These are phyloP conservation scores for Cremastinae sp. DNA, from an alignment of 2,888 invertebrate species.

Conservation along the genomic window DNA sequence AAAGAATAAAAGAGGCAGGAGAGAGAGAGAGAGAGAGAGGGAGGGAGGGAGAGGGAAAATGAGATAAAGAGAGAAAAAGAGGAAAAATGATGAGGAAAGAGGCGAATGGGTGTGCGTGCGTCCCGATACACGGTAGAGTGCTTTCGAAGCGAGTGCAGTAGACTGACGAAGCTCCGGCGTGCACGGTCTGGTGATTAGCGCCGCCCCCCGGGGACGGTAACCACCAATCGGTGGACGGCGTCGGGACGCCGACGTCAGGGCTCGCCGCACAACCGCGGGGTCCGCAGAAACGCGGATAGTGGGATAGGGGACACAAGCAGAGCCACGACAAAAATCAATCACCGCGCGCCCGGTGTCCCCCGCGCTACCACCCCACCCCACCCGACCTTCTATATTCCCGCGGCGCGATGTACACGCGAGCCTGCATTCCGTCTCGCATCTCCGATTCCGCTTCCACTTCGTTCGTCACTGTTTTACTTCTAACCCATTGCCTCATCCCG, in stretches of 20 bases:
- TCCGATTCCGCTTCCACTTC: slow-evolving; percentile 40
- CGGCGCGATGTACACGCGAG: slow-evolving; percentile 40
- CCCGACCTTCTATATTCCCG: slow-evolving; percentile 57
- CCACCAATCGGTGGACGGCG: slow-evolving; percentile 79
- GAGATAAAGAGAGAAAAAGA: slow-evolving; percentile 19
- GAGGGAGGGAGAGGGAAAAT: slow-evolving; percentile 16
- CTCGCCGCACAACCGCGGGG: slow-evolving; percentile 67
- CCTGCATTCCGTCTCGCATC: slow-evolving; percentile 43
- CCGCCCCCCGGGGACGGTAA: slow-evolving; percentile 79
- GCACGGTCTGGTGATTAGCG: slow-evolving; percentile 80
- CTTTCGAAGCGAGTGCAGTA: slow-evolving; percentile 77
- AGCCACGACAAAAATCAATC: slow-evolving; percentile 81
- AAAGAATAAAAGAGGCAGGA: slow-evolving; percentile 18
- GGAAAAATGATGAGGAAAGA: slow-evolving; percentile 33
- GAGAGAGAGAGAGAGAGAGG: slow-evolving; percentile 33
- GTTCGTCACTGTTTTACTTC: slow-evolving; percentile 35
- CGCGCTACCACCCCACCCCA: slow-evolving; percentile 64
- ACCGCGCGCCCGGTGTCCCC: slow-evolving; percentile 63
- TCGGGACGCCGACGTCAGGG: slow-evolving; percentile 78
- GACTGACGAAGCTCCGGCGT: slow-evolving; percentile 73
- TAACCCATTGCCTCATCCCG: slow-evolving; percentile 28
- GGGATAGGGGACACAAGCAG: slow-evolving; percentile 74
- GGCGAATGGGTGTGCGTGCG: slow-evolving; percentile 46
- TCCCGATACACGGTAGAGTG: slow-evolving; percentile 75
- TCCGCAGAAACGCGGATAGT: slow-evolving; percentile 74